phyloP scores from a whole-genome alignment of 2,888 invertebrate species.

The Papilio protenor region DNA sequence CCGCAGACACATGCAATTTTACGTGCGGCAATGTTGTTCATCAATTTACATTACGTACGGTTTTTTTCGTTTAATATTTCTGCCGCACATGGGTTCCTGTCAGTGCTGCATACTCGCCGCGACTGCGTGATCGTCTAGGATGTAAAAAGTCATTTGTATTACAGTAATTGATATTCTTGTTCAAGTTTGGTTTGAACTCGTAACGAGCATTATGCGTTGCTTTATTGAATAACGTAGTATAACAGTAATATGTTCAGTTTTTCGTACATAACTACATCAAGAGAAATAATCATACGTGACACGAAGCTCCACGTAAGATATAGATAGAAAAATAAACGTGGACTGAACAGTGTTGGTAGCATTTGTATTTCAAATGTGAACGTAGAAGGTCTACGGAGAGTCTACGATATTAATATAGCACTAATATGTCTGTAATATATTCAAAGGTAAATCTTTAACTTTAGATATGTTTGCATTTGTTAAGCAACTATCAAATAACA shows the following conservation, averaged over 20 bases:
- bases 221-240: conserved; percentile 48
- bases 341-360: background rate
- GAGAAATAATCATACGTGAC: background rate
- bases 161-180: conserved; percentile 47
- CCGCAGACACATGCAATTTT: conserved; percentile 78
- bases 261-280: conserved; percentile 6
- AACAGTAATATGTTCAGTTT: conserved; percentile 47
- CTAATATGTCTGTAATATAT: background rate
- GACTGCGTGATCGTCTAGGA: conserved; percentile 39
- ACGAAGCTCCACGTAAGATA: conserved; percentile 9
- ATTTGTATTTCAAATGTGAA: background rate
- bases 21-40: conserved; percentile 77
- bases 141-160: conserved; percentile 46
- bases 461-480: background rate
- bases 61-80: conserved; percentile 55
- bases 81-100: conserved; percentile 45
- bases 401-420: background rate
- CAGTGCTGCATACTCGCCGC: conserved; percentile 24
- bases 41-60: conserved; percentile 68
- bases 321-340: background rate
- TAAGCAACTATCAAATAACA: background rate
- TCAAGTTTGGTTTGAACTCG: conserved; percentile 42
- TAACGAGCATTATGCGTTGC: conserved; percentile 47
- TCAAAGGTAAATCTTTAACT: background rate
- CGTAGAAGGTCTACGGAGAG: conserved; percentile 12